These are phyloP conservation scores for Lysiphlebus fabarum DNA, from an alignment of 1,140 invertebrate genomes.

Conservation along the genomic window DNA sequence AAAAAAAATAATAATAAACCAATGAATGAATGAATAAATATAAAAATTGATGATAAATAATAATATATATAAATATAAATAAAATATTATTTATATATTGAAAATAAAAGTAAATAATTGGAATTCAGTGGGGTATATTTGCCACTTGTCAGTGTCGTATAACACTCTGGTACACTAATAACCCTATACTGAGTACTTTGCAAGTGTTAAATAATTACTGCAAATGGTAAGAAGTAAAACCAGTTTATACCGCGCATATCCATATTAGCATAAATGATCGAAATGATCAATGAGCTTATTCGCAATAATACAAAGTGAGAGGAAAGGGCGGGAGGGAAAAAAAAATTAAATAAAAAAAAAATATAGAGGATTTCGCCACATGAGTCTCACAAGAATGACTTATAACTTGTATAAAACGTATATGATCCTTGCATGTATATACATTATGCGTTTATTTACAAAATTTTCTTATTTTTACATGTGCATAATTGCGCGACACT, in stretches of 20 bases:
- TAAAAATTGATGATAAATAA: too few relatives aligned
- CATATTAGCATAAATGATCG: conserved; percentile 48
- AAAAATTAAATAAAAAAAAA: too few relatives aligned
- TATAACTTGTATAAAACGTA: too few relatives aligned
- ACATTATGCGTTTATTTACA: too few relatives aligned
- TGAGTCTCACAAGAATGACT: too few relatives aligned
- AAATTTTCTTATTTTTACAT: too few relatives aligned
- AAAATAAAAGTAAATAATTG: neutral
- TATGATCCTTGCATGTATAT: too few relatives aligned
- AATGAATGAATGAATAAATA: too few relatives aligned
- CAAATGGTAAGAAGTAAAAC: conserved; percentile 36
- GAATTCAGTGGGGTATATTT: neutral
- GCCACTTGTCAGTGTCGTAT: neutral
- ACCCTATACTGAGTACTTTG: conserved; percentile 35
- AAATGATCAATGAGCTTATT: conserved; percentile 45
- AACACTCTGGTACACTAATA: conserved; percentile 34
- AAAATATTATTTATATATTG: conserved; percentile 4
- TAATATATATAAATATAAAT: neutral
- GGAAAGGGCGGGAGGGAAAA: neutral
- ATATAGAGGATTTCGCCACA: too few relatives aligned
- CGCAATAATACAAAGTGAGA: conserved; percentile 22
- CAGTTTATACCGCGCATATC: conserved; percentile 35
- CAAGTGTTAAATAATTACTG: conserved; percentile 52
- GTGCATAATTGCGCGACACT: too few relatives aligned
- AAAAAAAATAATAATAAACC: too few relatives aligned